Evolutionary conservation across 2,797 vertebrate species (phyloP).

Genomic region (Enteromius treurensis): DNA sequence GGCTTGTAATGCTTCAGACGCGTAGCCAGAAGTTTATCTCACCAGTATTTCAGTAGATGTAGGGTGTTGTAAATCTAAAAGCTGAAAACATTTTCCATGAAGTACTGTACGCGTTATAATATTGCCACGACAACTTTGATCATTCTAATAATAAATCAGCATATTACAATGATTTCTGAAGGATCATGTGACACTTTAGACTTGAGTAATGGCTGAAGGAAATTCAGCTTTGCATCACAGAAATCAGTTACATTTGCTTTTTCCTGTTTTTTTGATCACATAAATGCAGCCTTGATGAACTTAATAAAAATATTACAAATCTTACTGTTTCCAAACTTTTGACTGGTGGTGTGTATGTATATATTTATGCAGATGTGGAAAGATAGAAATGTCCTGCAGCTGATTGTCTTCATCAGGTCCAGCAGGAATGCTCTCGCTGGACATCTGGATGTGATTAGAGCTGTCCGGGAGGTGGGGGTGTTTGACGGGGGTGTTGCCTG

Average conservation of each 20-base stretch:
- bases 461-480: conserved; percentile 46
- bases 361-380: background rate
- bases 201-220: too few species aligned
- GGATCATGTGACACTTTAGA: too few species aligned
- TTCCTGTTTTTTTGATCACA: too few species aligned
- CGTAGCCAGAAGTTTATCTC: background rate
- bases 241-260: too few species aligned
- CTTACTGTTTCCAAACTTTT: background rate
- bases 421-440: background rate
- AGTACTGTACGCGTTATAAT: background rate
- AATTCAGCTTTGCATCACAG: too few species aligned
- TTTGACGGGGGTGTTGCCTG: conserved; percentile 59
- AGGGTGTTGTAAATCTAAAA: background rate
- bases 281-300: too few species aligned
- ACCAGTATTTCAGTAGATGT: background rate
- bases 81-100: background rate
- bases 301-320: background rate
- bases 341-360: background rate
- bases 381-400: background rate
- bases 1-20: conserved; percentile 16
- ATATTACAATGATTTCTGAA: too few species aligned
- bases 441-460: conserved; percentile 64
- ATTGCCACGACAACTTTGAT: too few species aligned
- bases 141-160: too few species aligned
- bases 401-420: background rate